Evolutionary conservation across 2,797 vertebrate genomes (phyloP), one percentile per base, ranked within the genome.

Genomic region (Sebastes iracundus): DNA sequence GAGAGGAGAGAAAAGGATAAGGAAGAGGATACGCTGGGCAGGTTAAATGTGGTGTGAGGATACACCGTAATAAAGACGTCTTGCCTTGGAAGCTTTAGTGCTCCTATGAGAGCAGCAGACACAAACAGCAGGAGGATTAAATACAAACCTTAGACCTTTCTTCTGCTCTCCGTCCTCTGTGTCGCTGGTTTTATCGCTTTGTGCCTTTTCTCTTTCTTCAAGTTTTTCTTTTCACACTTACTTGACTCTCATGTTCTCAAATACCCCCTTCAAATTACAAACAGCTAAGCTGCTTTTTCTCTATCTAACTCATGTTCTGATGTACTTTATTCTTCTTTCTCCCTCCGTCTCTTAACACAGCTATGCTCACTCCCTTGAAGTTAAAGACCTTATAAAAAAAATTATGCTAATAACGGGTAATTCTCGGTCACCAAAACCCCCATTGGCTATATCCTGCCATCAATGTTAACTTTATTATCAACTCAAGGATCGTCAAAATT

Each of bases 51-150:
- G 81, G 78, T 83, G 87, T 83, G 74, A 61, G 85, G 72, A 88
- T 84, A 74, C 62, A 12, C 63, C 2, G 59, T 79, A 77, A 90
- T 87, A 87, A 90, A 93, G 87, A 88, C 53, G 56, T 87, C 71
- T 78, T 35, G 74, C 80, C 62, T 77, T 74, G 42, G 79, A 91
- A 90, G 89, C 87, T 87, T 93, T 85, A 84, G 69, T 85, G 81
- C 84, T 84, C 83, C 66, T 73, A 64, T 74, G 89, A 92, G 86
- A 91, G 87, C 84, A 63, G 85, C 90, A 91, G 84, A 84, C 84
- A 90, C 86, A 91, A 90, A 91, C 88, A 88, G 81, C 76, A 80
- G 64, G 59, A 75, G 81, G 88, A 89, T 91, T 84, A 84, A 91
- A 87, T 60, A 53, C 79, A 85, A 87, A 88, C 87, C 69, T 52